These are phyloP conservation scores for Pammene fasciana DNA, from an alignment of 2,888 invertebrate species.

Conservation along the genomic window DNA sequence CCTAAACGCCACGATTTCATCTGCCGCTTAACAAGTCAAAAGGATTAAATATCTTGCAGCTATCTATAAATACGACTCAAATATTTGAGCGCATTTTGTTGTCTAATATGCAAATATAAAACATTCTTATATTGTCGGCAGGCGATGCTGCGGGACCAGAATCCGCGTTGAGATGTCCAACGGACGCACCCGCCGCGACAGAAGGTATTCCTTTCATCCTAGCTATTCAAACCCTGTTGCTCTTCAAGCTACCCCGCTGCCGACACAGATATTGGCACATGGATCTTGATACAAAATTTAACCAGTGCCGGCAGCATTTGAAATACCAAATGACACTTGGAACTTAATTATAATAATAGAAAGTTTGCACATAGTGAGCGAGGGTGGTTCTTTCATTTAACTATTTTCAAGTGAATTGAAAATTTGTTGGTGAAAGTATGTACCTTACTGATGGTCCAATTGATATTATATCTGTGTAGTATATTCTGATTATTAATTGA, in stretches of 20 bases:
- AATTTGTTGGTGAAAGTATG: conserved; percentile 8
- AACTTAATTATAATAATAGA: conserved; percentile 13
- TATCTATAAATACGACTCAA: too few species aligned
- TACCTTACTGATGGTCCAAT: conserved; percentile 24
- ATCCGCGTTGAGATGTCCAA: conserved; percentile 97
- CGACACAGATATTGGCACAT: conserved; percentile 33
- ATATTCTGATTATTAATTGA: background rate
- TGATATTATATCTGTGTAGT: background rate
- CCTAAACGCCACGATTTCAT: too few species aligned
- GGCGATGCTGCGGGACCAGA: conserved; percentile 94
- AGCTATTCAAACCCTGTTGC: conserved; percentile 10
- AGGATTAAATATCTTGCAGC: too few species aligned
- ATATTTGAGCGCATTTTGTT: too few species aligned
- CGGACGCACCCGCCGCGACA: conserved; percentile 90
- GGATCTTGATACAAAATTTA: conserved; percentile 27
- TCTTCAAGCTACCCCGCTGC: conserved; percentile 24
- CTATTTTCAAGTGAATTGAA: conserved; percentile 8
- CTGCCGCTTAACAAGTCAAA: too few species aligned
- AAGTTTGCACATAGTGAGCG: conserved; percentile 3
- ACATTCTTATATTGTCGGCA: conserved; percentile 58
- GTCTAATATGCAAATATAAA: background rate
- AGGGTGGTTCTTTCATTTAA: conserved; percentile 15
- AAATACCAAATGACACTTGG: conserved; percentile 11
- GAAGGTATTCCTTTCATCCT: conserved; percentile 72
- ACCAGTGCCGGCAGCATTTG: conserved; percentile 16